Evolutionary conservation across 2,888 invertebrate genomes (phyloP), one percentile per base, ranked within the genome.

Genomic region (Mechanitis messenoides): DNA sequence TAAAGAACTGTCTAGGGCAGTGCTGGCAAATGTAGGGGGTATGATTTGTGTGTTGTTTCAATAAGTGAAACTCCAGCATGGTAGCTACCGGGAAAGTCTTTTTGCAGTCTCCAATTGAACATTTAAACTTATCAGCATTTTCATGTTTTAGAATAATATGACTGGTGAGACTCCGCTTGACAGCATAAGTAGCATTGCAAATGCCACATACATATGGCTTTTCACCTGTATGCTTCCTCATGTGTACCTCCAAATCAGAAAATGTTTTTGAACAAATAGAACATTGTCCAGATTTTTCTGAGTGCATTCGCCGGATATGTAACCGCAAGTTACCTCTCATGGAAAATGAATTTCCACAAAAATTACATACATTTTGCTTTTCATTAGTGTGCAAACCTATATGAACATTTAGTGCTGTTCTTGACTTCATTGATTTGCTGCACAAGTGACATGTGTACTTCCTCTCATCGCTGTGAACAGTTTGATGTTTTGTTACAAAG

Each of bases 191-290:
- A 59, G 82, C 80, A 45, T 78, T 77, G 68, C 91, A 91, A 20
- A 83, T 63, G 35, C 78, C 77, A 69, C 91, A 91, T 1, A 73
- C 66, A 68, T 80, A 88, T 0, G 88, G 87, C 54, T 82, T 91
- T 67, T 92, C 92, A 0, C 92, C 92, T 0, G 91, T 92, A 66
- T 92, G 92, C 64, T 90, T 90, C 1, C 90, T 78, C 91, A 91
- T 91, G 67, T 92, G 92, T 1, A 85, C 88, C 57, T 88, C 89
- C 20, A 92, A 69, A 70, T 92, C 90, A 0, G 92, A 84, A 68
- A 90, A 92, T 5, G 87, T 84, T 71, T 92, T 92, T 7, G 83
- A 72, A 69, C 92, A 92, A 5, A 91, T 71, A 0, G 74, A 76
- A 70, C 92, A 92, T 3, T 86, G 78, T 0, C 92, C 92, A 0